Percentiles rank a stretch among this genome's conserved stretches.
Conservation (phyloP, 1,140 invertebrate species). For the Rhagoletis zephyria region DNA sequence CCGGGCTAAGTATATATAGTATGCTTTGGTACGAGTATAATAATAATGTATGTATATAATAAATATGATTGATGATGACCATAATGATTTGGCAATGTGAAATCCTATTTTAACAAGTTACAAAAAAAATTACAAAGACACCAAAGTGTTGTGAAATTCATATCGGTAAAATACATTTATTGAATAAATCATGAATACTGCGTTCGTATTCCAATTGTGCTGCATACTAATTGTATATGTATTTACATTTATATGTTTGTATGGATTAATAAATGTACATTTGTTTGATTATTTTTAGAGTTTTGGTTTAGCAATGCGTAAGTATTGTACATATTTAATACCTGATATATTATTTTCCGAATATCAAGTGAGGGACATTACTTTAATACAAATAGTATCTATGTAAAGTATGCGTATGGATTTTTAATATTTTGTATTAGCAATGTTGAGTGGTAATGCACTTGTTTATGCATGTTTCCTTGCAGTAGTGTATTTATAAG, state of each 20-base stretch:
- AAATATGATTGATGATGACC: too few species aligned
- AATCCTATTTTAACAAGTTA: too few species aligned
- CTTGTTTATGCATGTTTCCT: not conserved
- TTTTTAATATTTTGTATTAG: not conserved
- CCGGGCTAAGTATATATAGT: too few species aligned
- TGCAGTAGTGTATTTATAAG: not conserved
- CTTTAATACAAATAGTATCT: not conserved
- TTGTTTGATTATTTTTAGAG: not conserved
- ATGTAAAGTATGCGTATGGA: not conserved
- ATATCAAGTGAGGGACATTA: not conserved
- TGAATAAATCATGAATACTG: slow-evolving; percentile 38
- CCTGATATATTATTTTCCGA: not conserved
- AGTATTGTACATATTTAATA: slow-evolving; percentile 23
- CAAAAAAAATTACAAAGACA: too few species aligned
- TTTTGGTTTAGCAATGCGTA: slow-evolving; percentile 30
- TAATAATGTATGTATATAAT: too few species aligned
- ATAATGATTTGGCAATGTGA: too few species aligned
- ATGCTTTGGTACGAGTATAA: too few species aligned
- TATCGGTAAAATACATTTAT: slow-evolving; percentile 46
- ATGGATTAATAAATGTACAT: not conserved
- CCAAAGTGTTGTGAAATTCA: slow-evolving; percentile 1
- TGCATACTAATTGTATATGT: not conserved
- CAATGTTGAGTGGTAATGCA: not conserved
- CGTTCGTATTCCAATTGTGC: slow-evolving; percentile 23
- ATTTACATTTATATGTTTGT: not conserved